These are phyloP conservation scores for Campoplex capitator DNA, from an alignment of 2,888 invertebrate species.

Conservation along the genomic window DNA sequence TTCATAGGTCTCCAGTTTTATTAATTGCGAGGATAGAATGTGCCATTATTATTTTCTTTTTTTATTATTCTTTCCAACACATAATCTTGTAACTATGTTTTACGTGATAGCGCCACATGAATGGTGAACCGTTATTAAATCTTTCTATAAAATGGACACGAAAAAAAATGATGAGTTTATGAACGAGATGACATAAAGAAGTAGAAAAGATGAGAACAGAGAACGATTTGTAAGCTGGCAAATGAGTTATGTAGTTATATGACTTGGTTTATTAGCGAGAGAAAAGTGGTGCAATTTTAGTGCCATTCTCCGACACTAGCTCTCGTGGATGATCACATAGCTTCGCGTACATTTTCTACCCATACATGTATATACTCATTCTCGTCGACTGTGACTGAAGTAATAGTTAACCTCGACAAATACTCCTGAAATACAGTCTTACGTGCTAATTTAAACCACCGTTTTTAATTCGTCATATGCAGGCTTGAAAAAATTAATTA, in stretches of 20 bases:
- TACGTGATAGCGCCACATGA: background rate
- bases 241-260: constrained; percentile 58
- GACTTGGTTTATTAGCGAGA: constrained; percentile 64
- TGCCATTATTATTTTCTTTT: background rate
- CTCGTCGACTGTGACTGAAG: constrained; percentile 29
- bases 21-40: background rate
- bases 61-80: background rate
- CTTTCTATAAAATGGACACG: background rate
- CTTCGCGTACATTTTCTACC: constrained; percentile 28
- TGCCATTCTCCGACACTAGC: constrained; percentile 67
- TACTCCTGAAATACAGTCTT: background rate
- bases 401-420: constrained; percentile 46
- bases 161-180: background rate
- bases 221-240: constrained; percentile 28
- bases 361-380: background rate
- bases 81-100: background rate
- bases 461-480: background rate
- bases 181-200: constrained; percentile 27
- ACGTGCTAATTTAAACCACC: too few species aligned
- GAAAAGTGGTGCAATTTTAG: constrained; percentile 70
- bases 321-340: constrained; percentile 45
- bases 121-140: background rate
- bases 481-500: background rate
- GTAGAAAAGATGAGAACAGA: constrained; percentile 12
- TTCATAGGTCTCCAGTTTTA: background rate